Evolutionary conservation across 2,888 invertebrate genomes (phyloP), one percentile per base, ranked within the genome.

Genomic region (Drosophila demipolita): DNA sequence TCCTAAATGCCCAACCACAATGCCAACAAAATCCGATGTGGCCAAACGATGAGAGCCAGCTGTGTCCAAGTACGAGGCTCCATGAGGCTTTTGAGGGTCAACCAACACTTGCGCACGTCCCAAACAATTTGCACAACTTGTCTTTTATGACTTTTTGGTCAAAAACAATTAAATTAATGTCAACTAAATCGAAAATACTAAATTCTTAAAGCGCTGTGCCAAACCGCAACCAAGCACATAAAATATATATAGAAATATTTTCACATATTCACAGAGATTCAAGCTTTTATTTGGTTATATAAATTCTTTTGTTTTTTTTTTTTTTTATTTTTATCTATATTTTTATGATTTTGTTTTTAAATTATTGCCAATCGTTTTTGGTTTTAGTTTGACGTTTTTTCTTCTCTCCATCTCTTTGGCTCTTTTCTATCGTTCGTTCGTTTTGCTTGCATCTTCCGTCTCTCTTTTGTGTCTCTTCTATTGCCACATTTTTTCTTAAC

Each of bases 401-500:
- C 59, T 61, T 68, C 63, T 64, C 67, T 62, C 58, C 52, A 59
- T 77, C 58, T 70, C 50, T 67, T 81, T 63, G 68, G 68, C 76
- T 77, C 40, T 36, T 78, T 85, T 78, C 50, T 82, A 80, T 79
- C 73, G 65, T 83, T 82, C 68, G 79, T 87, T 82, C 75, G 82
- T 85, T 80, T 80, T 80, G 88, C 89, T 88, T 82, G 91, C 84
- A 89, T 83, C 89, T 80, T 85, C 86, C 83, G 83, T 92, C 89
- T 91, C 87, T 91, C 87, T 91, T 90, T 89, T 91, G 92, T 91
- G 92, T 92, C 92, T 93, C 92, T 93, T 93, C 93, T 93, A 92
- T 93, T 93, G 92, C 93, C 92, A 93, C 91, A 93, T 93, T 93
- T 93, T 92, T 93, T 93, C 92, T 93, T 93, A 92, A 93, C 89